These are phyloP conservation scores for Plagiodera versicolora DNA, from an alignment of 2,888 invertebrate species.

Conservation along the genomic window DNA sequence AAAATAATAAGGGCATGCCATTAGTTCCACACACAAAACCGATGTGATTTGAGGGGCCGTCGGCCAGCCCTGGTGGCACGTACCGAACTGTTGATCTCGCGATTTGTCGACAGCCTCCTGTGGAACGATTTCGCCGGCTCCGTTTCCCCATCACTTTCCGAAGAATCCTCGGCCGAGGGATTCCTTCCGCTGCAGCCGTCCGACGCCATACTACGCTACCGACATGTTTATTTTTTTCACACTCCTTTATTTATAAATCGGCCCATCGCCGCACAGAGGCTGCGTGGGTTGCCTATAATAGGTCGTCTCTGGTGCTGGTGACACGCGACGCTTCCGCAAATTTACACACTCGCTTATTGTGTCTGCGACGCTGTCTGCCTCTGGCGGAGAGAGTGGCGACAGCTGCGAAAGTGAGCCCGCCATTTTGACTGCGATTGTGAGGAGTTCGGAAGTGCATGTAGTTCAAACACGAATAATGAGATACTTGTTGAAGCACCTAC, in stretches of 20 bases:
- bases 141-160: slow-evolving; percentile 82
- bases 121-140: slow-evolving; percentile 77
- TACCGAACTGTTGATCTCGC: slow-evolving; percentile 80
- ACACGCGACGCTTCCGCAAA: too few species aligned
- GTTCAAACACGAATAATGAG: too few species aligned
- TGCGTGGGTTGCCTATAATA: not conserved
- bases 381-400: not conserved
- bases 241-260: slow-evolving; percentile 30
- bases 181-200: slow-evolving; percentile 50
- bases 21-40: slow-evolving; percentile 22
- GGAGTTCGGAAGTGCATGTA: too few species aligned
- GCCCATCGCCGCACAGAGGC: slow-evolving; percentile 1
- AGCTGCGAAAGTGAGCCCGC: not conserved
- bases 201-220: slow-evolving; percentile 50
- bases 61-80: slow-evolving; percentile 46
- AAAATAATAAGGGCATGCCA: not conserved
- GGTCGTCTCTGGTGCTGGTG: not conserved
- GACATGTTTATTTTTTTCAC: slow-evolving; percentile 40
- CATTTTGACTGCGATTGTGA: not conserved
- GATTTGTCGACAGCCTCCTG: slow-evolving; percentile 80
- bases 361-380: not conserved
- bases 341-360: too few species aligned
- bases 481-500: too few species aligned
- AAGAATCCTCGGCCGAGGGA: slow-evolving; percentile 61
- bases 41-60: slow-evolving; percentile 13